Base-by-base conservation (phyloP, 2,888 invertebrate species). In the Strigamia maritima region DNA sequence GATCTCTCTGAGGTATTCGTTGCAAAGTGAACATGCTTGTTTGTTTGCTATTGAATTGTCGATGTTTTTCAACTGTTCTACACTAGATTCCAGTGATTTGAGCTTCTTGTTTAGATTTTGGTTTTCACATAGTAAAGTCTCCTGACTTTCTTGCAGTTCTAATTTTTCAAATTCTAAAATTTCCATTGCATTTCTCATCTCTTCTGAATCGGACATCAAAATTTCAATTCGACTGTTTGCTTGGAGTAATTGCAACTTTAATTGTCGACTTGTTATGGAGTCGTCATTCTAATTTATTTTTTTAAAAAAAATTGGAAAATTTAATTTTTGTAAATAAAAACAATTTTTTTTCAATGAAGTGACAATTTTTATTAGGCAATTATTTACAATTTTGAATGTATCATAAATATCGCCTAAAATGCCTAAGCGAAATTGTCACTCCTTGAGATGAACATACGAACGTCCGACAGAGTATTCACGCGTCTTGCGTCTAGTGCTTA, bases 101-200 rank as follows among this genome's bases (percentile, higher is more conserved):
- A 65, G 4, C 16, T 65, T 65, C 12, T 65, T 65, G 26, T 4
- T 24, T 28, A 65, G 10, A 22, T 49, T 40, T 16, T 77, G 44
- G 3, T 44, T 77, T 49, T 77, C 77, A 14, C 40, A 40, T 4
- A 44, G 22, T 10, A 49, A 24, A 1, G 49, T 28, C 2, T 77
- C 77, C 22, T 49, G 35, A 22, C 28, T 49, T 28, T 77, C 77
- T 26, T 44, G 40, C 10, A 77, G 26, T 44, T 77, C 77, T 14
- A 77, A 24, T 26, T 77, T 77, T 14, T 77, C 77, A 26, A 77
- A 77, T 77, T 77, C 77, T 26, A 77, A 49, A 24, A 44, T 77
- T 19, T 77, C 77, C 77, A 77, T 77, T 19, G 77, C 77, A 8
- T 77, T 44, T 77, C 44, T 77, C 49, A 77, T 44, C 22, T 77